phyloP scores from a whole-genome alignment of 2,113 vertebrate species.

The Formicarius rufipectus region DNA sequence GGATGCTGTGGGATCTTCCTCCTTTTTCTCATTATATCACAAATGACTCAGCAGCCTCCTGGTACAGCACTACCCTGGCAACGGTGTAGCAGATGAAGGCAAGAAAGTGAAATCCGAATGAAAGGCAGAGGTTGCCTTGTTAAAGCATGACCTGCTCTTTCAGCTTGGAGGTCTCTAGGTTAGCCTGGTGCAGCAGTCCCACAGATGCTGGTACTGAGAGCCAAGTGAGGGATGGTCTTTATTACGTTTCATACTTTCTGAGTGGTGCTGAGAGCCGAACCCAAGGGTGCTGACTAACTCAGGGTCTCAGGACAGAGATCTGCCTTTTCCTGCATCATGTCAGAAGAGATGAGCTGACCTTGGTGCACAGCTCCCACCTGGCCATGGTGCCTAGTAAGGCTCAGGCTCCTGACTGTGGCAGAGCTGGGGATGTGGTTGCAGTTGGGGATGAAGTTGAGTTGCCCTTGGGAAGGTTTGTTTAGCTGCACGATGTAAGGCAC shows the following conservation, averaged over 20 bases:
- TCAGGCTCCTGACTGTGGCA: background rate
- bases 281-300: background rate
- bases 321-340: background rate
- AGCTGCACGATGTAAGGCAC: background rate
- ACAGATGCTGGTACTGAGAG: background rate
- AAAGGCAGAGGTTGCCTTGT: background rate
- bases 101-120: background rate
- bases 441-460: background rate
- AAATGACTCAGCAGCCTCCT: background rate
- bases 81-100: background rate
- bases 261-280: background rate
- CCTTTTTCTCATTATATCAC: background rate
- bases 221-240: background rate
- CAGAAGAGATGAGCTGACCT: background rate
- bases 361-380: background rate
- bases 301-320: background rate
- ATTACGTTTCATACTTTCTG: background rate
- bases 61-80: background rate
- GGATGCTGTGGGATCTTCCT: background rate
- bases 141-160: background rate
- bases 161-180: background rate
- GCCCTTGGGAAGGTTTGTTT: background rate
- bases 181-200: background rate
- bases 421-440: background rate
- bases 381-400: fast-evolving